Conservation (phyloP, 2,797 vertebrate genomes). For the Potorous gilbertii region DNA sequence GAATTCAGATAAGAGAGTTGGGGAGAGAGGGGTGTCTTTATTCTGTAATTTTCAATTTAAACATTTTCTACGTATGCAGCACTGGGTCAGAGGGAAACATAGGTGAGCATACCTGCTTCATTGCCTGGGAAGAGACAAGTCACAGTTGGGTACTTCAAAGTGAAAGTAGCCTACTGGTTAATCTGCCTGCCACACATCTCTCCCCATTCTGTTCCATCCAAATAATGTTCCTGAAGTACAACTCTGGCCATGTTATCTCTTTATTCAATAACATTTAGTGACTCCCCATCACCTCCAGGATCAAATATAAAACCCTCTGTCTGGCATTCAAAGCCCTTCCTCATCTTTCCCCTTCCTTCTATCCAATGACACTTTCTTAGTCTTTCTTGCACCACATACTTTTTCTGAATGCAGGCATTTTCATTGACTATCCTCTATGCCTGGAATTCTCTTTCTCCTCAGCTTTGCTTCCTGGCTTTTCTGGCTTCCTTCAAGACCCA, state of each 20-base stretch:
- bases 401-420: neutral
- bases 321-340: neutral
- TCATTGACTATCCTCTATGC: neutral
- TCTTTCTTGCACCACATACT: neutral
- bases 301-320: neutral
- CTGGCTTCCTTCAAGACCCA: neutral
- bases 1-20: neutral
- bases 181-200: neutral
- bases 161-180: neutral
- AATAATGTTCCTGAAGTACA: neutral
- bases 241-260: neutral
- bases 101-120: conserved; percentile 5
- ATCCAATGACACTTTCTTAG: neutral
- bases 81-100: neutral
- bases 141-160: neutral
- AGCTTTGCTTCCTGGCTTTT: neutral
- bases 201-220: neutral
- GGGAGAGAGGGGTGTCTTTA: neutral
- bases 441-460: neutral
- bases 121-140: neutral
- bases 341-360: neutral
- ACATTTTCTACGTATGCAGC: neutral
- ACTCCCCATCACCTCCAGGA: neutral
- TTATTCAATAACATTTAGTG: neutral
- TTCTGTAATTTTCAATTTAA: neutral